Evolutionary conservation across 1,140 invertebrate species (phyloP).

Genomic region (Euwallacea similis): DNA sequence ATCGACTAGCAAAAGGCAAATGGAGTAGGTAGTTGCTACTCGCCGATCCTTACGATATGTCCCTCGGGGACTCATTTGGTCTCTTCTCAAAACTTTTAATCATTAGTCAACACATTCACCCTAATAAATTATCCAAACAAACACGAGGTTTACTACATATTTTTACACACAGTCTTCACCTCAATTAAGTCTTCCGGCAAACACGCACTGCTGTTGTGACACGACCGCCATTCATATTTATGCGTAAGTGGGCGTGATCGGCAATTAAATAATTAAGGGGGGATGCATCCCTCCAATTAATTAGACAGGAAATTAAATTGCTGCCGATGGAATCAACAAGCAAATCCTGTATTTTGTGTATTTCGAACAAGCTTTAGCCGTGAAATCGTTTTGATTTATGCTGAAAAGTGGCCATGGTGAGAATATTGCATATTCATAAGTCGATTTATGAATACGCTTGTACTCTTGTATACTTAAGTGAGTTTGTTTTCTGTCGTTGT

Average conservation of each 20-base stretch:
- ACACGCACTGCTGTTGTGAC: no score
- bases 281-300: neutral
- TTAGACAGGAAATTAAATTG: neutral
- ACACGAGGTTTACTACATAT: no score
- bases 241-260: neutral
- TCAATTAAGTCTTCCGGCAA: no score
- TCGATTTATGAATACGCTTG: neutral
- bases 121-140: no score
- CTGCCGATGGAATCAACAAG: constrained; percentile 3
- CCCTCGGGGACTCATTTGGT: no score
- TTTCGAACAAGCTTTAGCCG: neutral
- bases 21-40: no score
- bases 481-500: neutral
- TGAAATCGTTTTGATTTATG: constrained; percentile 2
- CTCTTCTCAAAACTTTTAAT: no score
- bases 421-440: constrained; percentile 4
- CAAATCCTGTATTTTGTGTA: neutral
- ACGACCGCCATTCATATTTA: neutral
- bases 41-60: no score
- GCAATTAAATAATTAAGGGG: neutral
- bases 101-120: no score
- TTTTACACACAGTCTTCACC: no score
- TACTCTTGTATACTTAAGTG: neutral
- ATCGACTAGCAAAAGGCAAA: no score
- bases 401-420: neutral